These are phyloP conservation scores for Erethizon dorsatum DNA, from an alignment of 2,797 vertebrate genomes.

Conservation along the genomic window DNA sequence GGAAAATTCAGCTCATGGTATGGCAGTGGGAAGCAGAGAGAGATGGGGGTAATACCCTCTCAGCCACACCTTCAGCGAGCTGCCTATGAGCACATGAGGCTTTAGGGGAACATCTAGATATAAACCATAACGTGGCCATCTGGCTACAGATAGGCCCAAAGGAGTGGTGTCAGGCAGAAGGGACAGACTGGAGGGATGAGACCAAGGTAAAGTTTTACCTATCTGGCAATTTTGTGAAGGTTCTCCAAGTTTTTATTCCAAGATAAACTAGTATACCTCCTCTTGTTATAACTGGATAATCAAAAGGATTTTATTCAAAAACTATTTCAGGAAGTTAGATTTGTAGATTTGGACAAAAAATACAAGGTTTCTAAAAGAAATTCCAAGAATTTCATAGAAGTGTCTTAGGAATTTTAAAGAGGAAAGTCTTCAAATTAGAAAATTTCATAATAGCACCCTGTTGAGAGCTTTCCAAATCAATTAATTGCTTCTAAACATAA, in stretches of 20 bases:
- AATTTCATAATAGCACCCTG: background rate
- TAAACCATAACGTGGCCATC: background rate
- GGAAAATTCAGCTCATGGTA: background rate
- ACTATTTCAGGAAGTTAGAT: background rate
- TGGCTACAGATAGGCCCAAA: background rate
- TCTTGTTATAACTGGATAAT: conserved; percentile 21
- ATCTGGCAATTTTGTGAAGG: background rate
- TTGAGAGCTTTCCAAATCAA: background rate
- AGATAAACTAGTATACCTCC: conserved; percentile 27
- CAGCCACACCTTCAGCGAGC: background rate
- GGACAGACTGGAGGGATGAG: background rate
- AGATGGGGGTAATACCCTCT: background rate
- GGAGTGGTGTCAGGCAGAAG: background rate
- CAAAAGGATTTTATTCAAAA: background rate
- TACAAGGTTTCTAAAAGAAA: conserved; percentile 53
- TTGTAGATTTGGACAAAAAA: background rate
- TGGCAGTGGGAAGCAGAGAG: background rate
- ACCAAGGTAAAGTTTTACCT: background rate
- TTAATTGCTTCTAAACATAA: background rate
- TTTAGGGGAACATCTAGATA: background rate
- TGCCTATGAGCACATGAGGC: background rate
- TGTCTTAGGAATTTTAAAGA: background rate
- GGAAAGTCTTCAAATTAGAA: background rate
- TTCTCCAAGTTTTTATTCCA: conserved; percentile 29
- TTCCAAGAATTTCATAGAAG: background rate